Evolutionary conservation across 1,140 invertebrate genomes (phyloP), one percentile per base, ranked within the genome.

Genomic region (Bombus ignitus): DNA sequence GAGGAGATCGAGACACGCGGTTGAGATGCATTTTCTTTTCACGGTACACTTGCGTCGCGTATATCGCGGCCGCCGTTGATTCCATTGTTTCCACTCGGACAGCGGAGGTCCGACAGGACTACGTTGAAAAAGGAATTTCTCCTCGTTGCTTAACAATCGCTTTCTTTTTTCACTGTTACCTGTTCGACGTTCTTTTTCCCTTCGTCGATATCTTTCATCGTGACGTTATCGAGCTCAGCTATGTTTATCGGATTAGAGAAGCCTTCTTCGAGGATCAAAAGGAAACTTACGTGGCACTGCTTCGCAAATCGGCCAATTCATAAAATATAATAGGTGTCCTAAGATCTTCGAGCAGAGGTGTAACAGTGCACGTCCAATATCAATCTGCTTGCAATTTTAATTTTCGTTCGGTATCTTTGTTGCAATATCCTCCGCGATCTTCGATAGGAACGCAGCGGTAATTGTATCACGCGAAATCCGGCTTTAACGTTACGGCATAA

Each of bases 401-500:
- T 83, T 83, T 73, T 65, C 81, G 13, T 12, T 37, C 37, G 22
- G 12, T 1, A 25, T 65, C 10, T n/a, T 25, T 22, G 3, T 44
- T 15, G 32, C 25, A 9, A 12, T 12, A 22, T 12, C 32, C 47
- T 22, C 42, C 35, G 79, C 44, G 32, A 44, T n/a, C 62, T 3
- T 13, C 28, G 53, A 39, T 37, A 28, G 37, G 53, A 37, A 28
- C 59, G 42, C 5, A n/a, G 3, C 10, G 25, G 82, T 84, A 84
- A 84, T 84, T 79, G 83, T 84, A 80, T 79, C 83, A n/a, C 76
- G 66, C 65, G 82, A 44, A 84, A 79, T 79, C 44, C 32, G n/a
- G 44, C 47, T 66, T 78, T 62, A 59, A 84, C 68, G 42, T 85
- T 81, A 85, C 59, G 80, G 71, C 76, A 86, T 89, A 89, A 89